Evolutionary conservation across 1,140 invertebrate genomes (phyloP), one percentile per base, ranked within the genome.

Genomic region (Mamestra configurata): DNA sequence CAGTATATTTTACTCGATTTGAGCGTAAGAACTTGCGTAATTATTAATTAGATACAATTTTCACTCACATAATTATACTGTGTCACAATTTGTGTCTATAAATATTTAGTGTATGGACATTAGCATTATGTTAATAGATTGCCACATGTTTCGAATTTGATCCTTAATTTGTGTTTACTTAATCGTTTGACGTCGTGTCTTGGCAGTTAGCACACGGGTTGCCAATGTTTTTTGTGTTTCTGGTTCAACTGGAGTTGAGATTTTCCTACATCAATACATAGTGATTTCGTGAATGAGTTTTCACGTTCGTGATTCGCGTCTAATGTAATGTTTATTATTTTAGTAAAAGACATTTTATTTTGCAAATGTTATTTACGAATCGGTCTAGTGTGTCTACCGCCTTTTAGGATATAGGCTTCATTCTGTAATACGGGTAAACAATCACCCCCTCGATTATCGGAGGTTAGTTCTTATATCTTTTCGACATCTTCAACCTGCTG

Each of bases 111-210:
- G 13, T 20, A n/a, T n/a, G n/a, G n/a, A n/a, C 15, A 11, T 43
- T 11, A 66, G 8, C 35, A 57, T 22, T 43, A 40, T 43, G 35
- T 66, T 66, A 49, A 49, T 49, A n/a, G 35, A 57, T 13, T 66
- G 11, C 35, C 35, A 40, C 35, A 66, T 66, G 35, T 66, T 66
- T 40, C 31, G 18, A 66, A 22, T 43, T 10, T 40, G 15, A 66
- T 59, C 31, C 11, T 27, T 31, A 15, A 59, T 59, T 59, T 59
- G 18, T 66, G 35, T 66, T 64, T 64, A 40, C 61, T 20, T 64
- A 66, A 66, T 66, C 35, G 31, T 66, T 66, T 40, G 61, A 66
- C 61, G 35, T 66, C 61, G 61, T 66, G 61, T 40, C 13, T 66
- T 66, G 18, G 35, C 61, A 66, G 61, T 66, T 66, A 66, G 18